Evolutionary conservation across 2,113 vertebrate species (phyloP).

Genomic region (Phasianus colchicus): DNA sequence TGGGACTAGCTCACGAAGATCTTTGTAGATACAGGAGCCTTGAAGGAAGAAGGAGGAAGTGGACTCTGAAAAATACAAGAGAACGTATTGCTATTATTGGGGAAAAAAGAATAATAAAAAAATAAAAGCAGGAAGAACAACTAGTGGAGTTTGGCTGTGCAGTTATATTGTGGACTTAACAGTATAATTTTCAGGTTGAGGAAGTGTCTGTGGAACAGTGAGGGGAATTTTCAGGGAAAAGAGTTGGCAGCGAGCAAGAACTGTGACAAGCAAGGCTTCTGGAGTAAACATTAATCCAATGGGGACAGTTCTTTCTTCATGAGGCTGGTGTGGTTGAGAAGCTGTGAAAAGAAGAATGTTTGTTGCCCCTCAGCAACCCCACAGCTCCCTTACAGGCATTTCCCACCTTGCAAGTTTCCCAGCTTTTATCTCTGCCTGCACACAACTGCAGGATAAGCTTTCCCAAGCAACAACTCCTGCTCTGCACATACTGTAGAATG

Average conservation of each 20-base stretch:
- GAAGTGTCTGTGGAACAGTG: background rate
- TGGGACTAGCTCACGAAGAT: background rate
- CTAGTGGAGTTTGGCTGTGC: background rate
- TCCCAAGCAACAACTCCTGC: background rate
- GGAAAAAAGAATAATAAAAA: background rate
- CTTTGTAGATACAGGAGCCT: background rate
- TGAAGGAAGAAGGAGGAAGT: background rate
- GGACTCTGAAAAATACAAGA: background rate
- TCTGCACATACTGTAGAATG: background rate
- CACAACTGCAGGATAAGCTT: background rate
- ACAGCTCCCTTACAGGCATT: background rate
- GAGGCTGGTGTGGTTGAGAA: background rate
- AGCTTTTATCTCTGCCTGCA: background rate
- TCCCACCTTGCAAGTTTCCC: background rate
- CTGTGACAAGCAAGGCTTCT: background rate
- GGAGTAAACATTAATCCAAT: background rate
- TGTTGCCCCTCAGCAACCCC: background rate
- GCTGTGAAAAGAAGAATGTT: conserved; percentile 1
- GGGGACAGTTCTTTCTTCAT: background rate
- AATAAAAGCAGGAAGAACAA: background rate
- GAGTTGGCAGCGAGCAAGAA: background rate
- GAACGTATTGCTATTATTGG: accelerated
- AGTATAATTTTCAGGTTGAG: background rate
- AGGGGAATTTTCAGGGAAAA: background rate
- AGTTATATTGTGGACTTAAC: background rate